A percentile compares a stretch with the other conserved stretches of the same genome.
phyloP scores from a whole-genome alignment of 2,113 vertebrate species.

The Anser cygnoides region DNA sequence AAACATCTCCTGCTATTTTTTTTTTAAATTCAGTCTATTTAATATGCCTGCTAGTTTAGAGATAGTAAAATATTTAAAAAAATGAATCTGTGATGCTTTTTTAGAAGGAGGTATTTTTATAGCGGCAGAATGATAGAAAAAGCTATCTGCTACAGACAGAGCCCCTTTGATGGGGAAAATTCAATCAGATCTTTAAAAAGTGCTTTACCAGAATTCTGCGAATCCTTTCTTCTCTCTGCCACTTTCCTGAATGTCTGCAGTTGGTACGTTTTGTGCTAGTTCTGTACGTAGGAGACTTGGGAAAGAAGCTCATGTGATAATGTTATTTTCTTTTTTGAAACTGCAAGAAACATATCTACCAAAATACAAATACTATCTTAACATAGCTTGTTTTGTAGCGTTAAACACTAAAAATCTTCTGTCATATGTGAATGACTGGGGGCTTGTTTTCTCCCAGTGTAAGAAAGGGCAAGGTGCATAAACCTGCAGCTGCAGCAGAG shows the following conservation, averaged over 20 bases:
- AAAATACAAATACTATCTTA: background rate
- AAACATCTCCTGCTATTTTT: background rate
- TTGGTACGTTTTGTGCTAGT: background rate
- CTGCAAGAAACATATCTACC: background rate
- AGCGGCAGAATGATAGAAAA: background rate
- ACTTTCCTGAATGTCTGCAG: background rate
- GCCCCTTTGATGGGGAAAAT: background rate
- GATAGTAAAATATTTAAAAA: background rate
- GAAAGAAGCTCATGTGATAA: background rate
- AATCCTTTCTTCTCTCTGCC: background rate
- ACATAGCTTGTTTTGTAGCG: background rate
- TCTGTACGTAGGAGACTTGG: background rate
- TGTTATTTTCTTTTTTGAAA: background rate
- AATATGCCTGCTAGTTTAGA: background rate
- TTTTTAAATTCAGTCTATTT: background rate
- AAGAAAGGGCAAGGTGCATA: background rate
- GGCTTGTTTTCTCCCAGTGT: background rate
- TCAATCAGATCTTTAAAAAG: background rate
- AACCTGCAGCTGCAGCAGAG: background rate
- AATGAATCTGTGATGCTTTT: background rate
- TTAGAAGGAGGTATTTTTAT: background rate
- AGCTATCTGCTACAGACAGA: background rate
- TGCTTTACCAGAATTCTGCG: background rate
- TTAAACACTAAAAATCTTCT: background rate
- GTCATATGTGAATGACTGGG: too few relatives aligned